Evolutionary conservation across 2,113 vertebrate species (phyloP).

Genomic region (Furnarius figulus): DNA sequence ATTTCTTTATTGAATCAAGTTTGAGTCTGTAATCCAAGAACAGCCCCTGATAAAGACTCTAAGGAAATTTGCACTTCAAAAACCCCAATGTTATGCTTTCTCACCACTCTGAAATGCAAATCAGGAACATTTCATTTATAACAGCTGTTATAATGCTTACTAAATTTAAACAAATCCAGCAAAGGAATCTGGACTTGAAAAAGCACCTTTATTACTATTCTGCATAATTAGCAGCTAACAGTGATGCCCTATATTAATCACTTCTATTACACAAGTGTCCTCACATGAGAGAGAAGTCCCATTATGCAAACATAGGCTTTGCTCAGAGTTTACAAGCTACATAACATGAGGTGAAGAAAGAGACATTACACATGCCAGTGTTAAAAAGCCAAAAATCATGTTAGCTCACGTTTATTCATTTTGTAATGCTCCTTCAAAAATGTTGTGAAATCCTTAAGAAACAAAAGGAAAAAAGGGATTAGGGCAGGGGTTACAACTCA

Average conservation of each 20-base stretch:
- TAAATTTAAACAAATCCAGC: conserved; percentile 1
- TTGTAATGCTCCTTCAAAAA: neutral
- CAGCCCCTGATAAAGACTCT: neutral
- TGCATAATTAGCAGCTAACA: neutral
- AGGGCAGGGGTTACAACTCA: rapidly evolving
- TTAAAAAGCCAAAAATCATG: neutral
- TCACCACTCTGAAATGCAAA: conserved; percentile 27
- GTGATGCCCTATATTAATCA: neutral
- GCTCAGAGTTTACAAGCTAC: neutral
- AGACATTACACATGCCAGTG: neutral
- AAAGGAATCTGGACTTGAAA: neutral
- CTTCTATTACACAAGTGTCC: neutral
- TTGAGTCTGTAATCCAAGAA: neutral
- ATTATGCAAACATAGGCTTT: neutral
- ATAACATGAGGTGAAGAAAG: neutral
- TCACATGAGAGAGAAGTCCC: neutral
- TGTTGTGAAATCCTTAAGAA: neutral
- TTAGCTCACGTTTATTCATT: neutral
- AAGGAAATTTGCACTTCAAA: conserved; percentile 29
- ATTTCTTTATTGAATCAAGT: neutral
- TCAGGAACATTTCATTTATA: neutral
- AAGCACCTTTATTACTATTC: neutral
- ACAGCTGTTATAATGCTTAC: neutral
- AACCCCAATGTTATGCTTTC: neutral
- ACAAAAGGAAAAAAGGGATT: neutral